A percentile compares a stretch with the other conserved stretches of the same genome.
Evolutionary conservation across 2,888 invertebrate species (phyloP).

Genomic region (Sminthurinus aureus): DNA sequence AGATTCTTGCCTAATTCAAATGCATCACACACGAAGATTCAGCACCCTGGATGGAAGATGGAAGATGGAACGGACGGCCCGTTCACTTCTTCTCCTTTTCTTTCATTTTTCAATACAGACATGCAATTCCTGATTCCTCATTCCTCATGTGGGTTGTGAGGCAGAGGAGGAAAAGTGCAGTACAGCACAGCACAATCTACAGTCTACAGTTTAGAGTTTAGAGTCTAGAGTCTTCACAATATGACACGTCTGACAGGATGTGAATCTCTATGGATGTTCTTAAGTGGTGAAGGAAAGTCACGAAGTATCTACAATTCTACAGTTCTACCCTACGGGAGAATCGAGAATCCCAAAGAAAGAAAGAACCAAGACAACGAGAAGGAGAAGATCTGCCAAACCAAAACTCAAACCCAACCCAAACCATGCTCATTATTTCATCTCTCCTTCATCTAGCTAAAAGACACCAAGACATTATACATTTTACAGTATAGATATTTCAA

Average conservation of each 20-base stretch:
- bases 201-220: no score
- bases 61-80: conserved; percentile 24
- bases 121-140: neutral
- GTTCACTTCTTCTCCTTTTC: neutral
- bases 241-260: conserved; percentile 35
- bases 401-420: no score
- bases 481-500: conserved; percentile 27
- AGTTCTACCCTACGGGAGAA: conserved; percentile 39
- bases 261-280: conserved; percentile 3
- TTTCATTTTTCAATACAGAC: neutral
- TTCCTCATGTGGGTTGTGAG: no score
- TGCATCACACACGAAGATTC: conserved; percentile 40
- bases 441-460: conserved; percentile 2
- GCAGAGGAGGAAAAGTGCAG: neutral
- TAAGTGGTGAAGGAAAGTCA: conserved; percentile 43
- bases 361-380: neutral
- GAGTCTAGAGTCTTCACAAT: conserved; percentile 28
- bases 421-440: conserved; percentile 34
- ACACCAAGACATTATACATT: conserved; percentile 25
- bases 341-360: conserved; percentile 29
- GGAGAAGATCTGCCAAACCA: conserved; percentile 33
- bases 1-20: conserved; percentile 21
- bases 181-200: no score
- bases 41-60: conserved; percentile 9
- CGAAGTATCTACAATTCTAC: no score